phyloP scores from a whole-genome alignment of 2,888 invertebrate species.

The Blastobasis adustella region DNA sequence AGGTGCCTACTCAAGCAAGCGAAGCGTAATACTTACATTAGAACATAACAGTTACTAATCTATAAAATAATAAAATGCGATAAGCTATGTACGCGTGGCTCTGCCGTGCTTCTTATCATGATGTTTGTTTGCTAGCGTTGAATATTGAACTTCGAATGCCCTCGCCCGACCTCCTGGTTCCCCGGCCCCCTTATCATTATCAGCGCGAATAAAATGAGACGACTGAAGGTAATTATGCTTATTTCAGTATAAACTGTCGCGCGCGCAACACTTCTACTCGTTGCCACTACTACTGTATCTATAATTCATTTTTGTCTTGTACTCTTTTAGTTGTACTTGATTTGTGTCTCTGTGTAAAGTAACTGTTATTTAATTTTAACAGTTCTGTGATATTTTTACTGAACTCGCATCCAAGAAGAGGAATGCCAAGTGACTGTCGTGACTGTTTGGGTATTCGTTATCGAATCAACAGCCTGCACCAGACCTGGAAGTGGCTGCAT shows the following conservation, averaged over 20 bases:
- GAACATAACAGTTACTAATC: neutral
- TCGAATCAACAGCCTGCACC: conserved; percentile 91
- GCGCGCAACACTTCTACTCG: conserved; percentile 31
- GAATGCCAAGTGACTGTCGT: conserved; percentile 81
- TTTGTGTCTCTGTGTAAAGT: neutral
- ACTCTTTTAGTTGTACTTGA: neutral
- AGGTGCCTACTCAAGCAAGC: neutral
- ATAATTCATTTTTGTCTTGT: too few relatives aligned
- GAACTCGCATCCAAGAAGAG: conserved; percentile 71
- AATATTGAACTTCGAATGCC: conserved; percentile 63
- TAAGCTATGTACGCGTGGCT: conserved; percentile 45
- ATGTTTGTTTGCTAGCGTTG: conserved; percentile 64
- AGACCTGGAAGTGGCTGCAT: conserved; percentile 96
- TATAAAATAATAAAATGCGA: neutral
- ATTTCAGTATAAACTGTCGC: conserved; percentile 49
- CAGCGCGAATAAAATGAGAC: conserved; percentile 64
- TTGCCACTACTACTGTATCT: conserved; percentile 10
- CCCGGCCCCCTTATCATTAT: conserved; percentile 62
- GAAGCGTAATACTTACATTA: neutral
- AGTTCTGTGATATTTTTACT: conserved; percentile 57
- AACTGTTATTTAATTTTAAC: conserved; percentile 30
- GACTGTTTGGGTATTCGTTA: conserved; percentile 92
- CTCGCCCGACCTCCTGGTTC: conserved; percentile 66
- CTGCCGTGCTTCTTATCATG: conserved; percentile 66
- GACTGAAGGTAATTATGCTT: conserved; percentile 48